These are phyloP conservation scores for Brotula barbata DNA, from an alignment of 2,797 vertebrate species.

Conservation along the genomic window DNA sequence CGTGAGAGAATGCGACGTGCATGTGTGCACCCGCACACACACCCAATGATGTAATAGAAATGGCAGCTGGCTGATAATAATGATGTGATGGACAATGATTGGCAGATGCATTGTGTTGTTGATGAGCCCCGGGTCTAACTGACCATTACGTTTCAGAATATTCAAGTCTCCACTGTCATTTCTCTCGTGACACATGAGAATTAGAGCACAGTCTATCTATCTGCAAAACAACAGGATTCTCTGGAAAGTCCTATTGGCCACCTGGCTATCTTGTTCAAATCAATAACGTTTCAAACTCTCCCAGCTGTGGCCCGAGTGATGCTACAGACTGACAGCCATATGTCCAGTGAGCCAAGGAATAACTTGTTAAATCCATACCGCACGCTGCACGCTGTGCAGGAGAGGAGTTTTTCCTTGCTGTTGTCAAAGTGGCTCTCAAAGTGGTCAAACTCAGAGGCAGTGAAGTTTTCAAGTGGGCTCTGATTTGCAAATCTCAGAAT, in stretches of 20 bases:
- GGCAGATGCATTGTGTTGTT: slow-evolving; percentile 60
- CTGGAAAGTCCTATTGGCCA: slow-evolving; percentile 64
- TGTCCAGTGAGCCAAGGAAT: slow-evolving; percentile 51
- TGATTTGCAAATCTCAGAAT: slow-evolving; percentile 73
- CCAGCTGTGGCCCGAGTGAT: slow-evolving; percentile 63
- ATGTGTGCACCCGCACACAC: background rate
- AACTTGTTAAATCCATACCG: slow-evolving; percentile 17
- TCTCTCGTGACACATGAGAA: slow-evolving; percentile 49
- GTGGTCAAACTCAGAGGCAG: slow-evolving; percentile 42
- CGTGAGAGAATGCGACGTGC: background rate
- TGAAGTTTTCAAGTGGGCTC: slow-evolving; percentile 61
- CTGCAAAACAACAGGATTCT: slow-evolving; percentile 54
- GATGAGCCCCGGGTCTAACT: slow-evolving; percentile 43
- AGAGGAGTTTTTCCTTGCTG: slow-evolving; percentile 28
- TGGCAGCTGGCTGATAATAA: slow-evolving; percentile 41
- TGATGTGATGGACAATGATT: slow-evolving; percentile 50
- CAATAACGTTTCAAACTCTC: slow-evolving; percentile 65
- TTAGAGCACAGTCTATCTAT: slow-evolving; percentile 41
- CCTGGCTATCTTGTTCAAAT: slow-evolving; percentile 69
- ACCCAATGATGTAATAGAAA: slow-evolving; percentile 25
- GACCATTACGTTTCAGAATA: slow-evolving; percentile 57
- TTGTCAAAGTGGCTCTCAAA: slow-evolving; percentile 48
- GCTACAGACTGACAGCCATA: slow-evolving; percentile 64
- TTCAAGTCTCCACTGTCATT: slow-evolving; percentile 55
- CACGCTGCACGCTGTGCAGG: slow-evolving; percentile 3